A percentile compares a stretch with the other conserved stretches of the same genome.
Evolutionary conservation across 2,113 vertebrate genomes (phyloP).

Genomic region (Theristicus caerulescens): DNA sequence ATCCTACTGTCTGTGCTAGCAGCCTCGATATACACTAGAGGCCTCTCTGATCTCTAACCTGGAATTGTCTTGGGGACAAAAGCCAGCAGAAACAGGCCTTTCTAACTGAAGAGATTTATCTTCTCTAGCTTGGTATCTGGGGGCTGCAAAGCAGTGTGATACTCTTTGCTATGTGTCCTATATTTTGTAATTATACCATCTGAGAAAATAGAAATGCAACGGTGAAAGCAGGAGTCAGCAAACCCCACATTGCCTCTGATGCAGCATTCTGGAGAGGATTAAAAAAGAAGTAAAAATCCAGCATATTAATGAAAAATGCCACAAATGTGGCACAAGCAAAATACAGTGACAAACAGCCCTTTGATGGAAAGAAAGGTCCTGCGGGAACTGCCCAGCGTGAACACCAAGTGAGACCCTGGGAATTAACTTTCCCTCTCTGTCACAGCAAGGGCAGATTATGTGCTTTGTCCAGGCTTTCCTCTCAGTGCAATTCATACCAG

Average conservation of each 20-base stretch:
- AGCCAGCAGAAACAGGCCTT: background rate
- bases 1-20: background rate
- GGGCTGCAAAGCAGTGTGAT: background rate
- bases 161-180: background rate
- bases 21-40: rapidly evolving
- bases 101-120: background rate
- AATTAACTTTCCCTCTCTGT: background rate
- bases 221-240: background rate
- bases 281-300: background rate
- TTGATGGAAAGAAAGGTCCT: background rate
- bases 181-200: background rate
- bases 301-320: background rate
- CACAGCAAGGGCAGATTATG: background rate
- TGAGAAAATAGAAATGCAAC: background rate
- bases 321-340: background rate
- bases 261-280: background rate
- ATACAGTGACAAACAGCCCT: background rate
- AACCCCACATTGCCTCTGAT: background rate
- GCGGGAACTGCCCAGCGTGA: background rate
- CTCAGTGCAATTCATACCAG: background rate
- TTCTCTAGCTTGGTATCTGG: background rate
- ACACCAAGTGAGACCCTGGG: background rate
- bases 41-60: background rate
- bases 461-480: background rate
- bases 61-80: background rate